Evolutionary conservation across 1,140 invertebrate genomes (phyloP).

Genomic region (Aleiodes sp.): DNA sequence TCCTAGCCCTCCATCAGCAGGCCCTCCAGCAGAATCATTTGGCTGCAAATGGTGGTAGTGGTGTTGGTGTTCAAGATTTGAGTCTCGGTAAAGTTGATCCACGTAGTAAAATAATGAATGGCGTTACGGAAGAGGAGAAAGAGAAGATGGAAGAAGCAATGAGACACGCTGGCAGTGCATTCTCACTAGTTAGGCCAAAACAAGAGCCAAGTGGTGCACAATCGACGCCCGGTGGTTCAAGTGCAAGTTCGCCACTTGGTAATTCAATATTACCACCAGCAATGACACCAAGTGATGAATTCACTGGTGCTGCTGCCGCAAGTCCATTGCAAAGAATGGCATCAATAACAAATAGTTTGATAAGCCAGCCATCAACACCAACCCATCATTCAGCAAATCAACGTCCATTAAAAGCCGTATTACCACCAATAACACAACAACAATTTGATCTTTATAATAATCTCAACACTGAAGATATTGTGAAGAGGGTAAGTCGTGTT

Average conservation of each 20-base stretch:
- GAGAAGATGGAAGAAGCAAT: constrained; percentile 76
- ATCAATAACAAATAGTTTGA: constrained; percentile 95
- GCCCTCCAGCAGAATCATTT: constrained; percentile 72
- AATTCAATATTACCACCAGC: constrained; percentile 85
- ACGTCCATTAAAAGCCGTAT: constrained; percentile 91
- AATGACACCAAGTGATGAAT: constrained; percentile 80
- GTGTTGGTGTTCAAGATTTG: constrained; percentile 82
- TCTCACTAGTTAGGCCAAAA: constrained; percentile 84
- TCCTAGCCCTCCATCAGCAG: constrained; percentile 79
- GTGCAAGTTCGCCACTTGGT: constrained; percentile 79
- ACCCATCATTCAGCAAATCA: constrained; percentile 83
- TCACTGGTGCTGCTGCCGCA: constrained; percentile 79
- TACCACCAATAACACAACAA: constrained; percentile 98
- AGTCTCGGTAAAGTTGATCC: constrained; percentile 83
- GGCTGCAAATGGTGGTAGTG: constrained; percentile 72
- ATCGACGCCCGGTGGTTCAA: constrained; percentile 70
- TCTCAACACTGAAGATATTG: constrained; percentile 98
- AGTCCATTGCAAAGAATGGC: constrained; percentile 97
- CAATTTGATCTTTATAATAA: constrained; percentile 99
- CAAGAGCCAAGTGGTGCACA: constrained; percentile 76
- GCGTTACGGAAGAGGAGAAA: constrained; percentile 72
- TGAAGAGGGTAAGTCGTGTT: constrained; percentile 78
- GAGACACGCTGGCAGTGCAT: constrained; percentile 84
- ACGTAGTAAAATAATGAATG: constrained; percentile 73
- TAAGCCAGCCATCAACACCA: constrained; percentile 88